A percentile compares a stretch with the other conserved stretches of the same genome.
Conservation (phyloP, 2,888 invertebrate species). For the Eupithecia abbreviata region DNA sequence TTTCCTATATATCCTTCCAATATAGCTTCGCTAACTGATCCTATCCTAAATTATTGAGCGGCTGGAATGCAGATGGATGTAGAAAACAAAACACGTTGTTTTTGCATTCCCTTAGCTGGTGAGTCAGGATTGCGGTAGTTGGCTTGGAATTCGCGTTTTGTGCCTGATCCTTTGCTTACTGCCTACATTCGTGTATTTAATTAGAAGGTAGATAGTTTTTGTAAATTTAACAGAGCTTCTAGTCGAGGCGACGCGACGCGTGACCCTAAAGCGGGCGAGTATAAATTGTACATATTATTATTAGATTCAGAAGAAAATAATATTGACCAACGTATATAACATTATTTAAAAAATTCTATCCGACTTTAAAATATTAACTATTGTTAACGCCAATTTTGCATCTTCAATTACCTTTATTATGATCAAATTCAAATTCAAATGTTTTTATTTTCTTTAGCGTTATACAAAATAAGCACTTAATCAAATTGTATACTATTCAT, state of each 20-base stretch:
- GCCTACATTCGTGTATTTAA: not conserved
- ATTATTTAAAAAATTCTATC: not conserved
- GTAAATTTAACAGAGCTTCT: too few relatives aligned
- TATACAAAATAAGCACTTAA: too few relatives aligned
- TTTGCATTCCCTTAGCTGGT: slow-evolving; percentile 26
- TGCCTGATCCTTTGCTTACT: slow-evolving; percentile 1
- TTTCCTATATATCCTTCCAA: not conserved
- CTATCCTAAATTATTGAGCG: slow-evolving; percentile 7
- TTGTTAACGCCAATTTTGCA: not conserved
- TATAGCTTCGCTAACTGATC: not conserved
- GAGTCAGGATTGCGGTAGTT: slow-evolving; percentile 27
- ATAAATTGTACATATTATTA: too few relatives aligned
- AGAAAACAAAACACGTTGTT: slow-evolving; percentile 28
- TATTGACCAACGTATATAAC: not conserved
- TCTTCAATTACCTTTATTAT: too few relatives aligned
- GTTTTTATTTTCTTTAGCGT: too few relatives aligned
- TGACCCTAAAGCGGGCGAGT: too few relatives aligned
- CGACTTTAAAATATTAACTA: not conserved
- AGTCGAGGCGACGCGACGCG: too few relatives aligned
- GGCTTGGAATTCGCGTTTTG: slow-evolving; percentile 13
- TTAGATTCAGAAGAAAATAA: not conserved
- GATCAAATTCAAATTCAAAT: too few relatives aligned
- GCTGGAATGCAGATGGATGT: slow-evolving; percentile 12
- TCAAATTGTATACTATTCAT: too few relatives aligned
- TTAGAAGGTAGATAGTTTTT: not conserved